These are phyloP conservation scores for Phortica variegata DNA, from an alignment of 1,140 invertebrate species.

Conservation along the genomic window DNA sequence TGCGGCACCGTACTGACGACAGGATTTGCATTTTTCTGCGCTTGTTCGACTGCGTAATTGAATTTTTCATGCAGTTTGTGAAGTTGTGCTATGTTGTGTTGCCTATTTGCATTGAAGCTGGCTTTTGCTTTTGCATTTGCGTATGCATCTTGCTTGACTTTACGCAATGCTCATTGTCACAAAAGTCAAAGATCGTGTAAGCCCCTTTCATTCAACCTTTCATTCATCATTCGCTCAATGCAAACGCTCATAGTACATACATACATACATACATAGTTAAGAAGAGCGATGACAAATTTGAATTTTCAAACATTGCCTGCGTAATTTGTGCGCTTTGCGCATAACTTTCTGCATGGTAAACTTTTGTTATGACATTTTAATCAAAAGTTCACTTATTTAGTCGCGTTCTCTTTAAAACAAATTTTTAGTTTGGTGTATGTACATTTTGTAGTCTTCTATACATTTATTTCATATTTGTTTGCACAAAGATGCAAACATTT, in stretches of 20 bases:
- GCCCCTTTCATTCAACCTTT: too few relatives aligned
- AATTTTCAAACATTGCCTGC: too few relatives aligned
- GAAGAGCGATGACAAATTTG: too few relatives aligned
- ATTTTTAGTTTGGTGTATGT: too few relatives aligned
- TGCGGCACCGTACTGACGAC: too few relatives aligned
- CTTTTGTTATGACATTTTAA: slow-evolving; percentile 35
- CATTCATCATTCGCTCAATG: too few relatives aligned
- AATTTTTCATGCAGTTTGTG: slow-evolving; percentile 41
- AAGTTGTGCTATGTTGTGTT: background rate
- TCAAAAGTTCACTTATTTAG: slow-evolving; percentile 25
- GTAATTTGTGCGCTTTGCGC: background rate
- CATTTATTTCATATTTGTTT: background rate
- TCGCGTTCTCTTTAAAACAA: too few relatives aligned
- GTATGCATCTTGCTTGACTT: slow-evolving; percentile 6
- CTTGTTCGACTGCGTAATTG: slow-evolving; percentile 47
- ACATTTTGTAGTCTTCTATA: background rate
- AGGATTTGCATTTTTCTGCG: slow-evolving; percentile 42
- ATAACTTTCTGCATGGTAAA: too few relatives aligned
- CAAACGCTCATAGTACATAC: too few relatives aligned
- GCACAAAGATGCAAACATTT: too few relatives aligned
- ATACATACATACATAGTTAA: too few relatives aligned
- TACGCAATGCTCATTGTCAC: slow-evolving; percentile 36
- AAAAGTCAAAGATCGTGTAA: too few relatives aligned
- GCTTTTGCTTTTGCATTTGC: slow-evolving; percentile 18
- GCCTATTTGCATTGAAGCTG: slow-evolving; percentile 13